A percentile compares a stretch with the other conserved stretches of the same genome.
Conservation (phyloP, 2,888 invertebrate species). For the Elgonia sp. region DNA sequence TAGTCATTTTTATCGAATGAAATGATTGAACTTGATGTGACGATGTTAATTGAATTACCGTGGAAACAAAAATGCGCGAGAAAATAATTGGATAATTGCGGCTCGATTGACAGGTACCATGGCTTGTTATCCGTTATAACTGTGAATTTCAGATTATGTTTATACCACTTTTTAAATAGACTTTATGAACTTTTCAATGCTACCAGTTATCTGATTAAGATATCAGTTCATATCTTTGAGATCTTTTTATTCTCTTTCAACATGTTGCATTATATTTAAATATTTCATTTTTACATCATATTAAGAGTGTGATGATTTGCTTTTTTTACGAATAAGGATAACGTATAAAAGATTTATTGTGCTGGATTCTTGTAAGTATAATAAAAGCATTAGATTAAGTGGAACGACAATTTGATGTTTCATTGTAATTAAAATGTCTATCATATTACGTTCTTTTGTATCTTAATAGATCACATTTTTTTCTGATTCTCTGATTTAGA, state of each 20-base stretch:
- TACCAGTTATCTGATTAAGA: too few species aligned
- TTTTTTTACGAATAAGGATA: background rate
- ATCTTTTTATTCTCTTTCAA: too few species aligned
- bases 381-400: conserved; percentile 26
- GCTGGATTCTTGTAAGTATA: conserved; percentile 2
- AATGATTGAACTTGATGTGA: too few species aligned
- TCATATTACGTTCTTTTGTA: too few species aligned
- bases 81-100: conserved; percentile 41
- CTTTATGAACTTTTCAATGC: too few species aligned
- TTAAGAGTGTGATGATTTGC: conserved; percentile 39
- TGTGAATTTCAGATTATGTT: conserved; percentile 48
- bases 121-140: conserved; percentile 44
- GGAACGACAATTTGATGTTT: conserved; percentile 41
- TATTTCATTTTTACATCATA: conserved; percentile 15
- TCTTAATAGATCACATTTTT: too few species aligned
- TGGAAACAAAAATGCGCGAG: conserved; percentile 27
- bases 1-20: too few species aligned
- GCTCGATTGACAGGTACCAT: conserved; percentile 44
- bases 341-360: conserved; percentile 3
- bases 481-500: too few species aligned
- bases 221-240: too few species aligned
- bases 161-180: conserved; percentile 44
- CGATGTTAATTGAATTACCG: conserved; percentile 14
- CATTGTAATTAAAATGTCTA: conserved; percentile 28
- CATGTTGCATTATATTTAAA: conserved; percentile 17